Evolutionary conservation across 2,888 invertebrate species (phyloP).

Genomic region (Heteropelma amictum): DNA sequence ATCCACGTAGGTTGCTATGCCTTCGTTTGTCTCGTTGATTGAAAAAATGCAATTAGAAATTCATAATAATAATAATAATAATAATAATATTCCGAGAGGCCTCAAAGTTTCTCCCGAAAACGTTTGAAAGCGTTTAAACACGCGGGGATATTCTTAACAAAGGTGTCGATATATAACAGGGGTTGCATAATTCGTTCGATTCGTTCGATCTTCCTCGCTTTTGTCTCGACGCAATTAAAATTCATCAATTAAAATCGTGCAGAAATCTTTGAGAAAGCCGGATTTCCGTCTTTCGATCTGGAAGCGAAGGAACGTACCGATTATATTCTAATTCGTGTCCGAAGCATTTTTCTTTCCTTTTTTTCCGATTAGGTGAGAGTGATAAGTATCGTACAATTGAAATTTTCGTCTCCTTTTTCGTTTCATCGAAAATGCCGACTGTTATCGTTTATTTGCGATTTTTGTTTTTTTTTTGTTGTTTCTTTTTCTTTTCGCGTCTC

Average conservation of each 20-base stretch:
- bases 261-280: neutral
- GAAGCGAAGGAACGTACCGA: constrained; percentile 34
- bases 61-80: constrained; percentile 21
- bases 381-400: constrained; percentile 54
- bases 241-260: constrained; percentile 4
- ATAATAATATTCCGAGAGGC: constrained; percentile 21
- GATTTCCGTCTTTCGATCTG: neutral
- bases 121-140: constrained; percentile 30
- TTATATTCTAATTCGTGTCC: constrained; percentile 30
- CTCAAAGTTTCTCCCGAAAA: constrained; percentile 17
- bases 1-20: neutral
- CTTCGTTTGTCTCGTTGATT: constrained; percentile 20
- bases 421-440: constrained; percentile 52
- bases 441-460: constrained; percentile 53
- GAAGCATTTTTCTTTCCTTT: constrained; percentile 17
- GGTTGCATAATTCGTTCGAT: constrained; percentile 5
- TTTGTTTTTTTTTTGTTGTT: constrained; percentile 48
- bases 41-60: constrained; percentile 33
- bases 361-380: constrained; percentile 29
- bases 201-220: neutral
- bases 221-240: constrained; percentile 8
- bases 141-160: neutral
- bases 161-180: too few relatives aligned
- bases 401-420: constrained; percentile 38
- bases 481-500: constrained; percentile 57